phyloP scores from a whole-genome alignment of 2,113 vertebrate genomes.

The Cairina moschata region DNA sequence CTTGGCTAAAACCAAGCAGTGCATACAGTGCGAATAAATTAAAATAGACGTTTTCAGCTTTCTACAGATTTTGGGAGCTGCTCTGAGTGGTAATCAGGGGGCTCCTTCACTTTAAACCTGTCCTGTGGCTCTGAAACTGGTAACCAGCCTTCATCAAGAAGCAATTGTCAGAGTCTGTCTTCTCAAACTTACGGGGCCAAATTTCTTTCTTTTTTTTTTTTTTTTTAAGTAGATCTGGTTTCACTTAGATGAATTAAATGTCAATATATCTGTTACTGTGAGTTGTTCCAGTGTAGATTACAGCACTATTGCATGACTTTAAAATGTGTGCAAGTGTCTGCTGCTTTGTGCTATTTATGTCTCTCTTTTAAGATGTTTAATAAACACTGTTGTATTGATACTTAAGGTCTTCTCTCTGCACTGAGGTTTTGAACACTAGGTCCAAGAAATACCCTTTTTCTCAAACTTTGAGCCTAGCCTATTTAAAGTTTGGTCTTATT shows the following conservation, averaged over 20 bases:
- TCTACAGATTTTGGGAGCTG: neutral
- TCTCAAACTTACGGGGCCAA: conserved; percentile 6
- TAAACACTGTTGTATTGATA: conserved; percentile 49
- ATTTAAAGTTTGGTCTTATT: neutral
- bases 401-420: conserved; percentile 31
- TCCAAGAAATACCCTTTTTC: neutral
- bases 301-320: conserved; percentile 62
- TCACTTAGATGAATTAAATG: conserved; percentile 77
- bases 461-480: neutral
- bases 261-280: conserved; percentile 74
- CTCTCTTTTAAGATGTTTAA: conserved; percentile 50
- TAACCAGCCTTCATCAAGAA: neutral
- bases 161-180: neutral
- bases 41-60: neutral
- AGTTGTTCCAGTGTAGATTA: conserved; percentile 73
- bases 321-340: conserved; percentile 65
- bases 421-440: neutral
- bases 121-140: neutral
- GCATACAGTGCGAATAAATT: neutral
- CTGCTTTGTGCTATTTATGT: conserved; percentile 55
- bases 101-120: neutral
- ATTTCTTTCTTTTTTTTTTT: neutral
- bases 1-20: neutral
- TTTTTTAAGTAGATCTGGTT: conserved; percentile 74
- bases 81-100: neutral